Base-by-base conservation (phyloP, 2,113 vertebrate species). In the Alligator sinensis region DNA sequence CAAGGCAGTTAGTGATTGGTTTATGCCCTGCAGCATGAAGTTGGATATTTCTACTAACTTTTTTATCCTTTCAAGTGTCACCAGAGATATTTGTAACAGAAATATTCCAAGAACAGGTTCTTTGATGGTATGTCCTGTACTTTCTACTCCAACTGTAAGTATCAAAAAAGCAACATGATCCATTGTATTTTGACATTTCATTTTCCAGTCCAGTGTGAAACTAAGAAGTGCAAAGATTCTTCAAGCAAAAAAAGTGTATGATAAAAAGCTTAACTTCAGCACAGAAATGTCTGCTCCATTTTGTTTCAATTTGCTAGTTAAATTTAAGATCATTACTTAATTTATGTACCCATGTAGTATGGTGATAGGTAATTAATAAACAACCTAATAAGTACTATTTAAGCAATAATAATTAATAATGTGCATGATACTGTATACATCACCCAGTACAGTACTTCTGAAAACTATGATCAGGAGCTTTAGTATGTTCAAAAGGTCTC, bases 251-350 rank as follows among this genome's bases (percentile, higher is more conserved):
- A 0, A 62, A 7, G 47, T 8, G 61, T 62, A 10, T 0, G 96
- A 16, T 27, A 54, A 85, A 79, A 88, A 87, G 86, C 8, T 94
- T 79, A 58, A 64, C 30, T 81, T 4, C 77, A 83, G 86, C 61
- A 74, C 76, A 62, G 25, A 90, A 77, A 84, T 82, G 68, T 34
- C 66, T 90, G 66, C 60, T 77, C 86, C 95, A 88, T 54, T 70
- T 94, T 78, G 77, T 79, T 88, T 74, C 77, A 90, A 82, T 87
- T 62, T 76, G 82, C 62, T 90, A 94, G 93, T 87, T 94, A 96
- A 79, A 94, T 94, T 92, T 80, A 90, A 88, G 96, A 94, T 96
- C 90, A 96, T 87, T 90, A 96, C 92, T 96, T 95, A 77, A 93
- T 96, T 93, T 96, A 88, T 68, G 88, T 94, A 91, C 96, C 24